These are phyloP conservation scores for Troglohyphantes excavatus DNA, from an alignment of 2,888 invertebrate species.

Conservation along the genomic window DNA sequence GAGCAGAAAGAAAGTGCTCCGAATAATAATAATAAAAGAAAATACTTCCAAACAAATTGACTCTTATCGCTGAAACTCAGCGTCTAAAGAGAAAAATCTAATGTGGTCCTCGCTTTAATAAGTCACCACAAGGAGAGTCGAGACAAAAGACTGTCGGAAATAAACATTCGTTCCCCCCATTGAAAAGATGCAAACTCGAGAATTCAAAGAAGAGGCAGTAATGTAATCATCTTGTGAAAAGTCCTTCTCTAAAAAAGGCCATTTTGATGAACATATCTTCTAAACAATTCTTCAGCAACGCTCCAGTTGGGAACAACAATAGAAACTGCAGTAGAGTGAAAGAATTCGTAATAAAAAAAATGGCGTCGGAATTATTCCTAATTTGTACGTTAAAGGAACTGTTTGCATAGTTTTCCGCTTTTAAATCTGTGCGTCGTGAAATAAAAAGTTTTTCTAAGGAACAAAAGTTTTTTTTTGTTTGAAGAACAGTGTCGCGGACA, in stretches of 20 bases:
- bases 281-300: conserved; percentile 42
- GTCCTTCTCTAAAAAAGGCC: background rate
- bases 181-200: conserved; percentile 16
- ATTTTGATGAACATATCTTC: conserved; percentile 32
- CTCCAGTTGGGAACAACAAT: conserved; percentile 53
- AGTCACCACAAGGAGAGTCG: background rate
- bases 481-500: background rate
- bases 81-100: background rate
- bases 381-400: conserved; percentile 60
- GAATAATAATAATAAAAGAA: background rate
- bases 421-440: background rate
- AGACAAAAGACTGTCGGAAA: conserved; percentile 22
- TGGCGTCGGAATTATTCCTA: conserved; percentile 59
- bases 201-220: background rate
- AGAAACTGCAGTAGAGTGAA: conserved; percentile 10
- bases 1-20: background rate
- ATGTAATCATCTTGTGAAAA: conserved; percentile 21
- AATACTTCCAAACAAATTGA: conserved; percentile 24
- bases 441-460: background rate
- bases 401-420: background rate
- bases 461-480: conserved; percentile 52
- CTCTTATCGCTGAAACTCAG: conserved; percentile 22
- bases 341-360: conserved; percentile 13
- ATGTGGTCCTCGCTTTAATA: conserved; percentile 10
- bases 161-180: conserved; percentile 37